Conservation (phyloP, 2,113 vertebrate species). For the Nestor notabilis region DNA sequence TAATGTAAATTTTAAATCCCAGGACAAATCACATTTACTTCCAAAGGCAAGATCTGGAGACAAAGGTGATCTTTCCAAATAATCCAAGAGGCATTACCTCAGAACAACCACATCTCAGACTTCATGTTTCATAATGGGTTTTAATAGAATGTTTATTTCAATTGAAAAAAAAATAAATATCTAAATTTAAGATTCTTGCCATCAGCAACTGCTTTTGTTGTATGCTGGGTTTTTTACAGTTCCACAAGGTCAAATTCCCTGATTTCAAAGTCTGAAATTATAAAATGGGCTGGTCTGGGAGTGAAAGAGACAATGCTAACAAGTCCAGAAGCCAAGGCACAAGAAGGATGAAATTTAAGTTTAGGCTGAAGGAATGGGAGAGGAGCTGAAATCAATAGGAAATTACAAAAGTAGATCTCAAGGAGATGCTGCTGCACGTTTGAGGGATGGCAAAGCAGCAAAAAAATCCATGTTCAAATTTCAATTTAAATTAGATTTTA, state of each 20-base stretch:
- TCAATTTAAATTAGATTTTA: not conserved
- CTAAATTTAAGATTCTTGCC: not conserved
- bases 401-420: not conserved
- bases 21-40: not conserved
- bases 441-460: not conserved
- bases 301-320: not conserved
- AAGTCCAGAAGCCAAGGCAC: not conserved
- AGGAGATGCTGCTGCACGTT: not conserved
- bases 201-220: not conserved
- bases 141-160: not conserved
- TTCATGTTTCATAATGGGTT: not conserved
- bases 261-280: conserved; percentile 14
- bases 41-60: not conserved
- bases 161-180: not conserved
- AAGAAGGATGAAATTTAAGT: not conserved
- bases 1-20: not conserved
- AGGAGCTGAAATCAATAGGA: not conserved
- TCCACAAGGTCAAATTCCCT: not conserved
- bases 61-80: conserved; percentile 8
- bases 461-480: not conserved
- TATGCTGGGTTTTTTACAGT: not conserved
- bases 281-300: conserved; percentile 27
- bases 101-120: not conserved
- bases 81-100: conserved; percentile 2
- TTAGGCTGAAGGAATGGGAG: not conserved